Conservation (phyloP, 2,888 invertebrate species). For the Cerceris rybyensis region DNA sequence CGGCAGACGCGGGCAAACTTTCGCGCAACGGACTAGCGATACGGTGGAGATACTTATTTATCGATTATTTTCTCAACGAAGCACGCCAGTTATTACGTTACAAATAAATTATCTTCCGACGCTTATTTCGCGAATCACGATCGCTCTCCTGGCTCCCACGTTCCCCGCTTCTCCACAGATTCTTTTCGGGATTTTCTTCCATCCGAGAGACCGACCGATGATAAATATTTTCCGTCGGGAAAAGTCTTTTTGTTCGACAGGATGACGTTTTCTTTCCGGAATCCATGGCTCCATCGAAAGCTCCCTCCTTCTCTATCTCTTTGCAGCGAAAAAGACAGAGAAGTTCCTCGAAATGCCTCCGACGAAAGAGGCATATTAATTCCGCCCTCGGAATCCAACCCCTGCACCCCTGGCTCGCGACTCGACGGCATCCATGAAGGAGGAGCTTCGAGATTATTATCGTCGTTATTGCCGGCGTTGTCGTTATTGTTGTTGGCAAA, state of each 20-base stretch:
- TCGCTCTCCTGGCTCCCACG: too few relatives aligned
- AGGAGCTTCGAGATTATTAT: constrained; percentile 47
- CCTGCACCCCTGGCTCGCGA: constrained; percentile 17
- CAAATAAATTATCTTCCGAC: neutral
- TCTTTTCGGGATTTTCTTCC: neutral
- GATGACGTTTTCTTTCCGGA: constrained; percentile 32
- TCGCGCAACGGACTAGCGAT: constrained; percentile 1
- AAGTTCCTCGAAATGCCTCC: constrained; percentile 20
- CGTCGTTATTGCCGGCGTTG: too few relatives aligned
- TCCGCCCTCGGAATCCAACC: constrained; percentile 25
- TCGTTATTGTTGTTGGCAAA: too few relatives aligned
- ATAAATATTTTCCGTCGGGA: neutral
- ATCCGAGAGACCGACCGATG: neutral
- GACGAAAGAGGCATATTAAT: constrained; percentile 51
- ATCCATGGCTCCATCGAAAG: constrained; percentile 38
- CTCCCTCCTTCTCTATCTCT: constrained; percentile 4
- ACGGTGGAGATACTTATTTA: constrained; percentile 20
- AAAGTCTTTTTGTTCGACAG: neutral
- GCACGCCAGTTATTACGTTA: neutral
- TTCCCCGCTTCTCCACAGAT: too few relatives aligned
- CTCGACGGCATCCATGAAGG: constrained; percentile 34
- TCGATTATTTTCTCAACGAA: constrained; percentile 25
- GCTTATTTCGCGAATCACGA: neutral
- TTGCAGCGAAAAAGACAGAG: constrained; percentile 7
- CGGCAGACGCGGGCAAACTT: constrained; percentile 37